Percentiles rank a stretch among this genome's conserved stretches.
Evolutionary conservation across 2,888 invertebrate species (phyloP).

Genomic region (Synergus japonicus): DNA sequence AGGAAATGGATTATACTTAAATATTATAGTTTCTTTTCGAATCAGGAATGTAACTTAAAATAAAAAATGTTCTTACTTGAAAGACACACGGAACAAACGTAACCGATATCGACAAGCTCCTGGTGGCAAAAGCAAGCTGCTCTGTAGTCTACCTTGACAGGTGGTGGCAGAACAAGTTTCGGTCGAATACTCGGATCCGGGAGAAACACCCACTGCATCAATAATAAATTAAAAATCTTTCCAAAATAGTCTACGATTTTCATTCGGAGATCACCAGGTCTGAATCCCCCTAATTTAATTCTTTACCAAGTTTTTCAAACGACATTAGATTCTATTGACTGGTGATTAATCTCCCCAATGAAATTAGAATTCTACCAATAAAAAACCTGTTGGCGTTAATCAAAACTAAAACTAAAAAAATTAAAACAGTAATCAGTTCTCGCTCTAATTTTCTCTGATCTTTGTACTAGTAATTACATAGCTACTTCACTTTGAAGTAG

Average conservation of each 20-base stretch:
- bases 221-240: conserved; percentile 22
- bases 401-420: conserved; percentile 31
- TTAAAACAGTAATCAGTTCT: conserved; percentile 14
- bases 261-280: conserved; percentile 16
- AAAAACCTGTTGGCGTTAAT: not conserved
- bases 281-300: conserved; percentile 40
- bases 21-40: conserved; percentile 45
- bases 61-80: conserved; percentile 84
- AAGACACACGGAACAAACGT: conserved; percentile 97
- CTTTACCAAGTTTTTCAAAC: not conserved
- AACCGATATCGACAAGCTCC: conserved; percentile 96
- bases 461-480: conserved; percentile 1
- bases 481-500: conserved; percentile 1
- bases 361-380: not conserved
- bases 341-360: not conserved
- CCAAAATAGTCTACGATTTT: conserved; percentile 35
- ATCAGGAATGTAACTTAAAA: conserved; percentile 40
- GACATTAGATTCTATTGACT: not conserved
- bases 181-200: conserved; percentile 89
- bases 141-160: conserved; percentile 95
- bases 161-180: conserved; percentile 92
- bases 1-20: conserved; percentile 42
- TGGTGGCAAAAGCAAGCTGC: conserved; percentile 99
- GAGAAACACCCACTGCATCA: conserved; percentile 91
- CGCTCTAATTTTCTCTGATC: conserved; percentile 3